phyloP scores from a whole-genome alignment of 1,140 invertebrate genomes.

The Drosophila pallidifrons region DNA sequence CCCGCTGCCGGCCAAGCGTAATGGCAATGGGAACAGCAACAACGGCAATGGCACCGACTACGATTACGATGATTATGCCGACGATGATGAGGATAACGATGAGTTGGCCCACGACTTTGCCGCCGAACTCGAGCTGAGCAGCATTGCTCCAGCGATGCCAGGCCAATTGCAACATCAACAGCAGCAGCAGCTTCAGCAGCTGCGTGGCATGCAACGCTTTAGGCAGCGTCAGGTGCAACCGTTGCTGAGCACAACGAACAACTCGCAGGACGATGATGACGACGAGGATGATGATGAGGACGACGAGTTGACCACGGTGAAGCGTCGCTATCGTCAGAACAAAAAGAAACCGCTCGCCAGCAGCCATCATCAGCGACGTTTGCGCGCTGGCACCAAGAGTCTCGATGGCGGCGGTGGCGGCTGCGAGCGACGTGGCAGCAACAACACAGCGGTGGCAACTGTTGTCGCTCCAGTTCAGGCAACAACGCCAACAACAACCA shows the following conservation, averaged over 20 bases:
- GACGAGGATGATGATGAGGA: slow-evolving; percentile 80
- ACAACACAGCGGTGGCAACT: slow-evolving; percentile 20
- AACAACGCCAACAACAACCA: slow-evolving; percentile 24
- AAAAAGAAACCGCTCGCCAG: slow-evolving; percentile 72
- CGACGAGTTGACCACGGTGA: slow-evolving; percentile 68
- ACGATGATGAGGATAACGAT: slow-evolving; percentile 75
- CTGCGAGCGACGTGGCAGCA: slow-evolving; percentile 51
- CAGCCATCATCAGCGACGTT: slow-evolving; percentile 74
- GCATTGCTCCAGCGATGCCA: slow-evolving; percentile 52
- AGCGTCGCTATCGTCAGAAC: slow-evolving; percentile 81
- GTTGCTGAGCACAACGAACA: slow-evolving; percentile 16
- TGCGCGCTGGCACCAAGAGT: slow-evolving; percentile 76
- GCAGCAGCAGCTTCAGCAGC: slow-evolving; percentile 32
- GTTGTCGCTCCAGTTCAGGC: slow-evolving; percentile 14
- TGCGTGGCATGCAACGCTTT: slow-evolving; percentile 35
- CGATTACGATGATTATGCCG: slow-evolving; percentile 75
- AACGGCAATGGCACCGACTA: slow-evolving; percentile 71
- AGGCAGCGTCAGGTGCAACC: slow-evolving; percentile 29
- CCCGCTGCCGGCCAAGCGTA: slow-evolving; percentile 70
- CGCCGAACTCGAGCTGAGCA: slow-evolving; percentile 67
- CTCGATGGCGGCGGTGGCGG: slow-evolving; percentile 65
- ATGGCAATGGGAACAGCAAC: slow-evolving; percentile 54
- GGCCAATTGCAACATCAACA: slow-evolving; percentile 33
- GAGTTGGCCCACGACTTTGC: slow-evolving; percentile 68
- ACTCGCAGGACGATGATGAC: slow-evolving; percentile 61